Base-by-base conservation (phyloP, 2,888 invertebrate genomes). In the Eupithecia subfuscata region DNA sequence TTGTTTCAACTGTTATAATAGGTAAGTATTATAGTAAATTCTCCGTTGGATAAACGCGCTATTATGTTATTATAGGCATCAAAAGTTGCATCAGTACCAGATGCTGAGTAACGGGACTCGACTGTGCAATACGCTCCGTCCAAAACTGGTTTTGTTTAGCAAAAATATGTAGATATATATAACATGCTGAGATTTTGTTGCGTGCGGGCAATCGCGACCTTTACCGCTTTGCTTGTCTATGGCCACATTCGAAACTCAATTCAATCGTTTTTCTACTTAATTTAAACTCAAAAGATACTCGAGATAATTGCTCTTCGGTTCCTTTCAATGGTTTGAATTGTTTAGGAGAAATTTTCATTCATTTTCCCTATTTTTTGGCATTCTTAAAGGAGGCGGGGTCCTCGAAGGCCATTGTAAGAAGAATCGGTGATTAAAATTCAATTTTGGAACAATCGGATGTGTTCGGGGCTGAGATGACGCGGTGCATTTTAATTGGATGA, bases 241-340 rank as follows among this genome's bases (percentile, higher is more conserved):
- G 75, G 68, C 71, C 73, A 75, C 83, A 75, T 72, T 73, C 70
- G 69, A 73, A 73, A 70, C 71, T 75, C 71, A 71, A 73, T 73
- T 67, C 70, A 80, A 83, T 80, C 82, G 74, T 83, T 84, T 94
- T 94, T 93, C 93, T 94, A 91, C 94, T 94, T 93, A 94, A 95
- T 95, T 95, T 94, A 89, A 94, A 93, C 93, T 94, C 93, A 94
- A 94, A 94, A 92, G 95, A 94, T 93, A 94, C 94, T 95, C 88
- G 92, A 94, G 91, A 91, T 94, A 94, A 95, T 95, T 94, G 93
- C 94, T 94, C 90, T 86, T 81, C 80, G 78, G 76, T 71, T 71
- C 77, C 79, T 80, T 82, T 81, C 80, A 82, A 82, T 80, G 77
- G 74, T 71, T 77, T 78, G 79, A 79, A 93, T 92, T 92, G 92